Evolutionary conservation across 1,140 invertebrate genomes (phyloP).

Genomic region (Drosophila baimaii): DNA sequence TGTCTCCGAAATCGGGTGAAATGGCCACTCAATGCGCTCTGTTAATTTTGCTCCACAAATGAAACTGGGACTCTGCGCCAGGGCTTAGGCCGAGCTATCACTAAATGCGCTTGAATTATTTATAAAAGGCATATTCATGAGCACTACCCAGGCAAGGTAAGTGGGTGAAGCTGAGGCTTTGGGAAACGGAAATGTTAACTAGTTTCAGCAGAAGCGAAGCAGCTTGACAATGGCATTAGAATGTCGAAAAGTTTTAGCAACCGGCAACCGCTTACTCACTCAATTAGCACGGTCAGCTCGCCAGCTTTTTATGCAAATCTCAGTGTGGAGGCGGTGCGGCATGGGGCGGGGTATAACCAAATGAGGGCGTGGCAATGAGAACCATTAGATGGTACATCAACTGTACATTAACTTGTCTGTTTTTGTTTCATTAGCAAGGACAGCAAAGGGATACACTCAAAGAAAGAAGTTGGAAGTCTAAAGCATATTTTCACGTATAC

Average conservation of each 20-base stretch:
- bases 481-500: conserved; percentile 41
- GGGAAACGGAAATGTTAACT: conserved; percentile 74
- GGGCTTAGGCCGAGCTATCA: conserved; percentile 70
- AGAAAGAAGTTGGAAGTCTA: conserved; percentile 22
- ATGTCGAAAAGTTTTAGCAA: conserved; percentile 72
- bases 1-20: conserved; percentile 47
- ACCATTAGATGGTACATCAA: conserved; percentile 80
- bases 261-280: conserved; percentile 71
- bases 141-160: conserved; percentile 51
- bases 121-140: conserved; percentile 79
- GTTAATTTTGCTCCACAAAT: conserved; percentile 77
- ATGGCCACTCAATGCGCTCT: conserved; percentile 75
- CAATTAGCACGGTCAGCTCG: conserved; percentile 67
- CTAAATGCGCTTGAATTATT: conserved; percentile 78
- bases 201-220: conserved; percentile 55
- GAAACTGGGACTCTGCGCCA: conserved; percentile 33
- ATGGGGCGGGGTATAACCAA: neutral
- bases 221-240: conserved; percentile 81
- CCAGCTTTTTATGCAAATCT: conserved; percentile 76
- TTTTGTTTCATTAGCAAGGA: conserved; percentile 78
- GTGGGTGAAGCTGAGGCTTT: conserved; percentile 10
- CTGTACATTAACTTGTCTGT: conserved; percentile 81
- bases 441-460: conserved; percentile 20
- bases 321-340: conserved; percentile 5
- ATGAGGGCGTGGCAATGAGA: conserved; percentile 26